Evolutionary conservation across 2,888 invertebrate species (phyloP).

Genomic region (Leucania comma): DNA sequence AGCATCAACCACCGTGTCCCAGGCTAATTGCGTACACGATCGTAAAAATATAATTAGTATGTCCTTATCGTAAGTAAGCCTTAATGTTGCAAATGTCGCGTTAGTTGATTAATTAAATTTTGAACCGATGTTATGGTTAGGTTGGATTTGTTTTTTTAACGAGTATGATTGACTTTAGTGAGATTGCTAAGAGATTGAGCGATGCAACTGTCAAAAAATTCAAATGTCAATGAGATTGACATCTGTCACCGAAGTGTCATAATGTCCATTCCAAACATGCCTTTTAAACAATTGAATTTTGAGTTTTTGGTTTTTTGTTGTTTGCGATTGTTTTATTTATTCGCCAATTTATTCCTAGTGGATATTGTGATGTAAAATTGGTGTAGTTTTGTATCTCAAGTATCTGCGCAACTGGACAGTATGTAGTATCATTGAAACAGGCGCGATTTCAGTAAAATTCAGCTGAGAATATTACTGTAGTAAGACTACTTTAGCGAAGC

Average conservation of each 20-base stretch:
- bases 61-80: conserved; percentile 77
- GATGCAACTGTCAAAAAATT: neutral
- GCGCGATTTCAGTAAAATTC: no score
- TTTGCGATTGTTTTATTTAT: no score
- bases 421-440: no score
- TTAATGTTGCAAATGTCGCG: conserved; percentile 81
- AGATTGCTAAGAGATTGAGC: neutral
- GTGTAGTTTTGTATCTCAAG: no score
- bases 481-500: no score
- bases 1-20: conserved; percentile 73
- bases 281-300: no score
- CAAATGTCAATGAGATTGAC: neutral
- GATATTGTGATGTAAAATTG: no score
- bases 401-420: no score
- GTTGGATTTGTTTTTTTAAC: conserved; percentile 8
- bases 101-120: conserved; percentile 76
- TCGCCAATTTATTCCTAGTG: no score
- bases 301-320: no score
- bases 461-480: no score
- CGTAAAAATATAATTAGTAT: conserved; percentile 85
- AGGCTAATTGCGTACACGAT: conserved; percentile 84
- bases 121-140: conserved; percentile 39
- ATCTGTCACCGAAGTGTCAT: neutral
- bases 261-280: neutral
- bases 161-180: neutral